Percentiles rank a stretch among this genome's conserved stretches.
Evolutionary conservation across 1,140 invertebrate genomes (phyloP).

Genomic region (Drosophila bifasciata): DNA sequence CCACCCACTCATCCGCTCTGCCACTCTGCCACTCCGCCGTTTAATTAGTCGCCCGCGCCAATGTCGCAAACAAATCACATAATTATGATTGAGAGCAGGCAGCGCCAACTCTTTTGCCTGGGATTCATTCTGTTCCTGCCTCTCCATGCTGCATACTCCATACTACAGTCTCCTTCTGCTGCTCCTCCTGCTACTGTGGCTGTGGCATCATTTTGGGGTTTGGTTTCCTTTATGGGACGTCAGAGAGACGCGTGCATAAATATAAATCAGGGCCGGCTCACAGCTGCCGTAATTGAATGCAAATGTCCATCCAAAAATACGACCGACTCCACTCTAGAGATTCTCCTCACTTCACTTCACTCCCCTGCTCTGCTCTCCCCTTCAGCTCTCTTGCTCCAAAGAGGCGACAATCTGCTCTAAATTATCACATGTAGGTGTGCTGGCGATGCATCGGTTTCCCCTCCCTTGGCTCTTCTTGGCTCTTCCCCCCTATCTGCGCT

Average conservation of each 20-base stretch:
- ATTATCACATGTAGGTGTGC: slow-evolving; percentile 81
- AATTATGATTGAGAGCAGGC: slow-evolving; percentile 79
- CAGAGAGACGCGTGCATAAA: slow-evolving; percentile 70
- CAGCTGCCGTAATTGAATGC: slow-evolving; percentile 82
- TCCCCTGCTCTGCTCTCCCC: not conserved
- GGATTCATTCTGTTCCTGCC: not conserved
- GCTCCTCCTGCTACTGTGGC: not conserved
- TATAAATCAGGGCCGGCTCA: slow-evolving; percentile 74
- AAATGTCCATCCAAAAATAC: slow-evolving; percentile 80
- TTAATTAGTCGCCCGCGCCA: slow-evolving; percentile 70
- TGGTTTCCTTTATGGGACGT: slow-evolving; percentile 72
- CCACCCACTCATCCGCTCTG: slow-evolving; percentile 17
- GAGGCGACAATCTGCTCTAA: slow-evolving; percentile 81
- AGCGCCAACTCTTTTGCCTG: slow-evolving; percentile 49
- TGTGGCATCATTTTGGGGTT: slow-evolving; percentile 73
- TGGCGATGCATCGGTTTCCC: slow-evolving; percentile 13
- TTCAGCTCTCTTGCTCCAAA: not conserved
- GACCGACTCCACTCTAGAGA: slow-evolving; percentile 56
- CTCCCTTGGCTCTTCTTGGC: not conserved
- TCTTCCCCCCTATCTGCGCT: not conserved
- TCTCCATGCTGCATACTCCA: not conserved
- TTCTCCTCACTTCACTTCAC: not conserved
- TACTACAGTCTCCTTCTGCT: not conserved
- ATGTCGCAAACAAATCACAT: slow-evolving; percentile 78
- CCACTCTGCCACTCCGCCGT: slow-evolving; percentile 45